Conservation (phyloP, 2,888 invertebrate species). For the Panzeria rudis region DNA sequence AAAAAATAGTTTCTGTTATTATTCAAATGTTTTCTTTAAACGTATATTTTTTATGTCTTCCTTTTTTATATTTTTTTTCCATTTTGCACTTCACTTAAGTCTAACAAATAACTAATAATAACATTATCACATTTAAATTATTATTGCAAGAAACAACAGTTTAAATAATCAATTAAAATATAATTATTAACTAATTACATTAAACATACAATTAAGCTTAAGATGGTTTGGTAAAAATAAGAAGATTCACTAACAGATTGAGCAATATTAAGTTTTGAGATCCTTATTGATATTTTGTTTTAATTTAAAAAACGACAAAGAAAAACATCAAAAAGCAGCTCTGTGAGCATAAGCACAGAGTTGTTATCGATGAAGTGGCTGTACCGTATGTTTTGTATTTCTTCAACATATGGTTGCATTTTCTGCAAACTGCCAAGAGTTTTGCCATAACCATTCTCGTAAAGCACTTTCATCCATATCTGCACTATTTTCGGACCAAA, state of each 20-base stretch:
- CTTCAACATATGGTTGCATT: constrained; percentile 70
- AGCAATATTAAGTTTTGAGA: constrained; percentile 63
- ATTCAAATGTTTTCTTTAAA: constrained; percentile 12
- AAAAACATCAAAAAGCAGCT: background rate
- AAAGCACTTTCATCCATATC: constrained; percentile 62
- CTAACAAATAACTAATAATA: constrained; percentile 68
- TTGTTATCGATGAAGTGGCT: constrained; percentile 12
- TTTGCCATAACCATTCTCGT: constrained; percentile 59
- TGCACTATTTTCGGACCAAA: constrained; percentile 49
- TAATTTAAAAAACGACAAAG: constrained; percentile 15
- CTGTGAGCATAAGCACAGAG: constrained; percentile 29
- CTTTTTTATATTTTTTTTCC: constrained; percentile 6
- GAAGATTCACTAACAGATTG: constrained; percentile 63
- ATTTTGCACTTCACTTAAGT: constrained; percentile 59
- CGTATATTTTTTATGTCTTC: constrained; percentile 35
- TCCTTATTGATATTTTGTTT: constrained; percentile 58
- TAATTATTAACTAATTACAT: constrained; percentile 45
- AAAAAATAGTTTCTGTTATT: constrained; percentile 21
- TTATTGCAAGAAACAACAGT: constrained; percentile 70
- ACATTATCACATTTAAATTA: constrained; percentile 71
- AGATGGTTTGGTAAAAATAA: constrained; percentile 19
- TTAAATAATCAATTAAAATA: constrained; percentile 56
- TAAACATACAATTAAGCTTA: constrained; percentile 41
- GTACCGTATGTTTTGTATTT: background rate
- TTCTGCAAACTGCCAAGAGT: constrained; percentile 68